Evolutionary conservation across 2,888 invertebrate genomes (phyloP), one percentile per base, ranked within the genome.

Genomic region (Bellardia pandia): DNA sequence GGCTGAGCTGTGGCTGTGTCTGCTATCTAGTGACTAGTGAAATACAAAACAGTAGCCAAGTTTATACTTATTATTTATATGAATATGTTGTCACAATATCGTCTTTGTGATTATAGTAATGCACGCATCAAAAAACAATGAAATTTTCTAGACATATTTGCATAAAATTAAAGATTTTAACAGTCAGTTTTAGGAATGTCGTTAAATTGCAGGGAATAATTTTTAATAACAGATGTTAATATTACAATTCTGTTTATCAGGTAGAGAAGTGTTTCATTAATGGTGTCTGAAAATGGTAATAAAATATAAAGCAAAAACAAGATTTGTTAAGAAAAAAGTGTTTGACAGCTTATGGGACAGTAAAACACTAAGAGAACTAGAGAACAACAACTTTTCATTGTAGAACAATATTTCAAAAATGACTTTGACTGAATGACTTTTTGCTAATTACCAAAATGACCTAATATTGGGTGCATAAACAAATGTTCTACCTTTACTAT

Each of bases 31-130:
- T 60, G 58, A 16, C 4, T 14, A 48, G 3, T 7, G 1, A 4
- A 37, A 37, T 4, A 37, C 3, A 37, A 37, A 79, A 51, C 79
- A 71, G 79, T 79, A 79, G 79, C 79, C 7, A 51, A 58, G 51
- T 71, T 37, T 60, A 60, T 62, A 79, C 71, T 79, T 79, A 79
- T 79, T 51, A 79, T 79, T 40, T 62, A 62, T 62, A 71, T 62
- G 76, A 71, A 56, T 62, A 64, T 83, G 83, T 83, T 83, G 69
- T 77, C 83, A 76, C 83, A 83, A 83, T 77, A 76, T 82, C 76
- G 69, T 51, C 8, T 58, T 13, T 2, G 48, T 79, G 56, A 83
- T 83, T 77, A 71, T 13, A 77, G 33, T 9, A 58, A 23, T n/a
- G 48, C 48, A 58, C 40, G 23, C 14, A 30, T 48, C 4, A 53